These are phyloP conservation scores for Cyclophora punctaria DNA, from an alignment of 2,888 invertebrate species.

Conservation along the genomic window DNA sequence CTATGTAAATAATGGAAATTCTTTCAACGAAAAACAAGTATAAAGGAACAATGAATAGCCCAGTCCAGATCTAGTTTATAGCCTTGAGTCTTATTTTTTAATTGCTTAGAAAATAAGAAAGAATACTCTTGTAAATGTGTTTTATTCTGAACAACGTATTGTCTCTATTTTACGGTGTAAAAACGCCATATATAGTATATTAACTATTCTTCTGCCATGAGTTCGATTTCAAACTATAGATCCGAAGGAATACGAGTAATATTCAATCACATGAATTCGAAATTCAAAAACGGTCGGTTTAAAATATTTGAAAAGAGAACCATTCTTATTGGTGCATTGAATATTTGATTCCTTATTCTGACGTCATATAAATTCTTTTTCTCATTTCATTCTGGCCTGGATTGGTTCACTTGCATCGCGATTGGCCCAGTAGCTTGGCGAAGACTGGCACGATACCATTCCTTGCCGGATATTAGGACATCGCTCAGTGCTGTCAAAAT, in stretches of 20 bases:
- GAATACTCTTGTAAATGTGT: too few relatives aligned
- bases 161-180: too few relatives aligned
- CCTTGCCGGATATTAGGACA: conserved; percentile 57
- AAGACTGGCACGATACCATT: conserved; percentile 36
- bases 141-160: too few relatives aligned
- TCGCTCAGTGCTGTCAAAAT: conserved; percentile 52
- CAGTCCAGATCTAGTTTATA: too few relatives aligned
- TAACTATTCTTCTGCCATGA: too few relatives aligned
- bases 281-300: conserved; percentile 18
- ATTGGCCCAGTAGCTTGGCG: conserved; percentile 7
- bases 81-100: too few relatives aligned
- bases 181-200: too few relatives aligned
- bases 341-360: conserved; percentile 25
- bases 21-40: neutral
- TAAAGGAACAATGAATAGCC: too few relatives aligned
- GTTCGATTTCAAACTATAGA: too few relatives aligned
- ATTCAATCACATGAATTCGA: conserved; percentile 12
- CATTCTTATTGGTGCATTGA: conserved; percentile 13
- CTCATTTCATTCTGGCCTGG: conserved; percentile 11
- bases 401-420: conserved; percentile 10
- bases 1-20: neutral
- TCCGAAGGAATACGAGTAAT: conserved; percentile 1
- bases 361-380: conserved; percentile 26
- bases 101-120: too few relatives aligned
- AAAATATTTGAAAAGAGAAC: conserved; percentile 22